Evolutionary conservation across 2,888 invertebrate genomes (phyloP).

Genomic region (Amiota communis): DNA sequence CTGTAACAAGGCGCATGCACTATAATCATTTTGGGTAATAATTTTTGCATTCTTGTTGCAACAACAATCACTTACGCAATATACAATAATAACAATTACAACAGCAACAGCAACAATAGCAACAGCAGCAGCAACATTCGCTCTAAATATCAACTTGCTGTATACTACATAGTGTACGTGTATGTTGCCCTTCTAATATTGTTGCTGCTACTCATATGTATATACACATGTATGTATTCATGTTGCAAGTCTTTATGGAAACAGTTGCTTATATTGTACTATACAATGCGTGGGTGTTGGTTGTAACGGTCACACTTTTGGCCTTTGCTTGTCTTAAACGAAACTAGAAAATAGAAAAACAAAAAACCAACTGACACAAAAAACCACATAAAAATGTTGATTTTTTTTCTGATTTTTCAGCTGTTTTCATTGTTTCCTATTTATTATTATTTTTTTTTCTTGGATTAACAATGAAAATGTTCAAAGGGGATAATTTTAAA

Average conservation of each 20-base stretch:
- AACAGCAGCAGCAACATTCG: background rate
- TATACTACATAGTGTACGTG: no score
- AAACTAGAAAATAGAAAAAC: no score
- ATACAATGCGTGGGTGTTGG: slow-evolving; percentile 18
- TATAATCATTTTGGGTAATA: slow-evolving; percentile 6
- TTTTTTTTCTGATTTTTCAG: no score
- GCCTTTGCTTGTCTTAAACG: background rate
- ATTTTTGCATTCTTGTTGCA: slow-evolving; percentile 4
- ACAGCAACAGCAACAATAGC: background rate
- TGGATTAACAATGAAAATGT: no score
- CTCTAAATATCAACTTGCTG: background rate
- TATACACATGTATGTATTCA: no score
- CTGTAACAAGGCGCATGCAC: background rate
- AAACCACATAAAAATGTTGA: no score
- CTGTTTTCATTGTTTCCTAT: no score
- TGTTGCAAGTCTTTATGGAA: no score
- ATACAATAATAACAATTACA: background rate
- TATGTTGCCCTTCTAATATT: background rate
- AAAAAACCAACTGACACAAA: no score
- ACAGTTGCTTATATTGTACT: background rate
- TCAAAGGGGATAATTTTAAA: no score
- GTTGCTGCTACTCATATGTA: background rate
- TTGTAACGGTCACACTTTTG: slow-evolving; percentile 10
- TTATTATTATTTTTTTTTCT: no score
- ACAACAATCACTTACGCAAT: background rate